Evolutionary conservation across 2,113 vertebrate genomes (phyloP), one percentile per base, ranked within the genome.

Genomic region (Dicentrarchus labrax): DNA sequence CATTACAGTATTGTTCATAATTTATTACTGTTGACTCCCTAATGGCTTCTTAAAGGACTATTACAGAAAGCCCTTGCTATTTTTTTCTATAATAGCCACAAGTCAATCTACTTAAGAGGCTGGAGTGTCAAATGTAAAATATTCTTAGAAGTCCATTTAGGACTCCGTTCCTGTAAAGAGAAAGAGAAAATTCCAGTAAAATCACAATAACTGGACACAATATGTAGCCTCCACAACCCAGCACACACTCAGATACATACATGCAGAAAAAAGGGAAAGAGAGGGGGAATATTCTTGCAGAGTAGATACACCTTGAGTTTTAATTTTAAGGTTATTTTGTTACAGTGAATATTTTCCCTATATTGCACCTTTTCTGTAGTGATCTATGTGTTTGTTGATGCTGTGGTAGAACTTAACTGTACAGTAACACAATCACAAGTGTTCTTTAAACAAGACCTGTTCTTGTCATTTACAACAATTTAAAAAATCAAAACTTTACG

Each of bases 11-110:
- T 90, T 93, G 92, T 93, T 95, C 91, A 91, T 93, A 92, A 95
- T 95, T 90, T 93, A 96, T 95, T 86, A 92, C 93, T 87, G 90
- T 92, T 93, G 91, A 91, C 92, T 93, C 81, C 78, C 93, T 95
- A 94, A 95, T 95, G 93, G 93, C 76, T 92, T 95, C 89, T 94
- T 94, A 93, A 94, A 94, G 85, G 86, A 88, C 92, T 89, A 92
- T 94, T 95, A 94, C 81, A 87, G 72, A 83, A 83, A 89, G 75
- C 73, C 47, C 30, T 77, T 57, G 78, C 80, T 82, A 85, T 93
- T 94, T 91, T 87, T 89, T 86, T 88, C 88, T 69, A 53, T 93
- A 92, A 93, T 84, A 87, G 89, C 85, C 81, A 73, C 80, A 72
- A 90, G 93, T 92, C 90, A 93, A 93, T 93, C 89, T 75, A 71